Base-by-base conservation (phyloP, 2,888 invertebrate species). In the Conus canariensis region DNA sequence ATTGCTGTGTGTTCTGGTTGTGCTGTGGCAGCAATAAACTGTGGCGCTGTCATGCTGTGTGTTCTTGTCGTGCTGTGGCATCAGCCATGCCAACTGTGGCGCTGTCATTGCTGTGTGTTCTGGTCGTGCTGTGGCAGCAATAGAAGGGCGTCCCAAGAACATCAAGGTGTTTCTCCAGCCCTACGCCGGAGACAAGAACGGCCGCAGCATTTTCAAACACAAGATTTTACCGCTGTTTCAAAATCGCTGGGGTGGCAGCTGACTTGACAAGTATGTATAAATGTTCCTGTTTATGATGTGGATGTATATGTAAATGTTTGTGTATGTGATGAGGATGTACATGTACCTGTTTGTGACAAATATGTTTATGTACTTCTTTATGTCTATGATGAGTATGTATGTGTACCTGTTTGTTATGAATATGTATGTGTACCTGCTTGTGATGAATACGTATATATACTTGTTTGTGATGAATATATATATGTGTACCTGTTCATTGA, bases 91-190 rank as follows among this genome's bases (percentile, higher is more conserved):
- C 30, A 30, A 30, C 30, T 30, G 30, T 30, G 30, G 30, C 30
- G 4, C 45, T 45, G 45, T 64, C 16, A 86, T 14, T 64, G 16
- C 5, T 45, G 45, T 45, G 45, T 45, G 45, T 45, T 45, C 45
- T 45, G 10, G 64, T 64, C 4, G 16, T 64, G 64, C 16, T 64
- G 64, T 64, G 10, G 8, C 92, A 94, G 94, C 91, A 60, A 91
- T 93, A 30, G 90, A 90, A 64, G 91, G 91, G 14, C 89, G 95
- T 74, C 95, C 95, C 56, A 93, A 92, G 82, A 92, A 92, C 14
- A 91, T 95, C 19, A 95, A 95, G 90, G 80, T 95, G n/a, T 95
- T 95, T 85, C 91, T 95, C 19, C 95, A 95, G 91, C 92, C 93
- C 2, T 92, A 93, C 92, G 95, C 95, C 10, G 95, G 95, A 4